Conservation (phyloP, 2,888 invertebrate species). For the Octodonta nipae region DNA sequence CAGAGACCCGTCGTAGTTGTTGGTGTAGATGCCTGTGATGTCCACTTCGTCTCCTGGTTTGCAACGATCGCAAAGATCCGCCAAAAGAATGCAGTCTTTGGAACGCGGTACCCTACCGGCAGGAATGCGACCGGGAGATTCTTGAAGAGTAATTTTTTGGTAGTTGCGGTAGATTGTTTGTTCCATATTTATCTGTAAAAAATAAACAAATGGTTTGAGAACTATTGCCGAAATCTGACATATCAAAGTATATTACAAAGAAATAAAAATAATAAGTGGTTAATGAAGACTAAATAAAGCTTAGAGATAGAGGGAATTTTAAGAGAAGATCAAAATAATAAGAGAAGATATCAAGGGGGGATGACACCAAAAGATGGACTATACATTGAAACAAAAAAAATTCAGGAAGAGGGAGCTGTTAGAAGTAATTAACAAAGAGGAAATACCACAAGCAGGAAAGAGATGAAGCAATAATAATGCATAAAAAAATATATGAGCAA, state of each 20-base stretch:
- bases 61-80: constrained; percentile 91
- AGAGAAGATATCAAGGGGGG: neutral
- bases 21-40: constrained; percentile 88
- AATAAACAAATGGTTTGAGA: neutral
- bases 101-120: constrained; percentile 94
- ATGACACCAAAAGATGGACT: too few species aligned
- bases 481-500: too few species aligned
- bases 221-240: too few species aligned
- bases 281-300: too few species aligned
- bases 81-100: constrained; percentile 87
- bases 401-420: too few species aligned
- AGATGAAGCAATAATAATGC: too few species aligned
- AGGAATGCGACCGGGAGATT: constrained; percentile 93
- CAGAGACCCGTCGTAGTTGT: constrained; percentile 92
- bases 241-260: neutral
- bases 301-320: neutral
- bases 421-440: too few species aligned
- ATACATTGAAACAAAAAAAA: too few species aligned
- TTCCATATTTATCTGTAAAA: constrained; percentile 85
- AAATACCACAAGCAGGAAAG: too few species aligned
- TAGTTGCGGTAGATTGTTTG: constrained; percentile 97
- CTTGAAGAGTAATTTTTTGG: constrained; percentile 93
- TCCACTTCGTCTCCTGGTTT: constrained; percentile 98
- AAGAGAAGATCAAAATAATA: neutral
- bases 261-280: neutral